Conservation (phyloP, 1,140 invertebrate species). For the Orchesella cincta region DNA sequence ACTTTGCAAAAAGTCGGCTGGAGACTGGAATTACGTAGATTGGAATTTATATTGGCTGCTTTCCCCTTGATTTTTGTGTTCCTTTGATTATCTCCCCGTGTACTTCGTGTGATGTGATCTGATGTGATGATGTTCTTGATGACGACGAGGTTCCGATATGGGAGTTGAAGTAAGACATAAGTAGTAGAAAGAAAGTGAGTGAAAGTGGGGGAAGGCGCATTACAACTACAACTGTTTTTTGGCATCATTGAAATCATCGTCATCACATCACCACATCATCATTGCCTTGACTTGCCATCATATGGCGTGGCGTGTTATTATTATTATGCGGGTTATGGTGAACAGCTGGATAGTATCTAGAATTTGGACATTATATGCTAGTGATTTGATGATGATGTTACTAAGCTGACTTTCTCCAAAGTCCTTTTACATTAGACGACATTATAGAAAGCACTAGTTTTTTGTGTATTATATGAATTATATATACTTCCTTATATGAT, state of each 20-base stretch:
- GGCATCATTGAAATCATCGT: not conserved
- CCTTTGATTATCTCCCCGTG: constrained; percentile 19
- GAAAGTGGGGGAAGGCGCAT: no score
- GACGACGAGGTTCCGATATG: constrained; percentile 5
- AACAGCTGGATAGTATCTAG: constrained; percentile 7
- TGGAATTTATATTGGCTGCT: constrained; percentile 22
- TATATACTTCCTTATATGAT: not conserved
- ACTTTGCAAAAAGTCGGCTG: not conserved
- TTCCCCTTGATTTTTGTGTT: constrained; percentile 17
- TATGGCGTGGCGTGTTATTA: not conserved
- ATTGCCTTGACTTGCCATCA: no score
- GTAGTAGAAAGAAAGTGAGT: not conserved
- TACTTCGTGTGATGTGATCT: constrained; percentile 2
- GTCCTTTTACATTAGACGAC: no score
- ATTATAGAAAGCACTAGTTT: not conserved
- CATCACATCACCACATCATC: no score
- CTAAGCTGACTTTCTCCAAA: not conserved
- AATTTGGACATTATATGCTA: constrained; percentile 3
- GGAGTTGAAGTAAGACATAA: not conserved
- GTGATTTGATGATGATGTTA: not conserved
- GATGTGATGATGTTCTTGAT: not conserved
- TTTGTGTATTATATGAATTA: not conserved
- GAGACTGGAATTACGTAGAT: constrained; percentile 17
- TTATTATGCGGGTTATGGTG: not conserved
- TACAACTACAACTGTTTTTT: not conserved